phyloP scores from a whole-genome alignment of 2,113 vertebrate species.

The Galemys pyrenaicus region DNA sequence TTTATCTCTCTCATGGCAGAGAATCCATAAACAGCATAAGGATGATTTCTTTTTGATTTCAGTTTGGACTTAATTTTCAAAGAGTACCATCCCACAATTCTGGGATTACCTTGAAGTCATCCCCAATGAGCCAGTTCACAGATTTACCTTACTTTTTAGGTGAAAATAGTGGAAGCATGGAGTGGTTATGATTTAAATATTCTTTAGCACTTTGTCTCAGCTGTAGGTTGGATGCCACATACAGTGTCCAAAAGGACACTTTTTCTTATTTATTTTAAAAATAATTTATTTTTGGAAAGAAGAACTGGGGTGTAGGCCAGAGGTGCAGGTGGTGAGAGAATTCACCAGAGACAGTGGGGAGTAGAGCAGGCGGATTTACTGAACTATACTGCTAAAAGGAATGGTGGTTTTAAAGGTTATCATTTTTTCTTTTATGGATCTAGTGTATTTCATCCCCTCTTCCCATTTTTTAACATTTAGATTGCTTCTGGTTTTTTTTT shows the following conservation, averaged over 20 bases:
- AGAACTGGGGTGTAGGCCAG: no score
- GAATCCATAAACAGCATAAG: not conserved
- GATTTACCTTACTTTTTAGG: conserved; percentile 21
- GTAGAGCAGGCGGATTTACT: not conserved
- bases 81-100: conserved; percentile 20
- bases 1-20: not conserved
- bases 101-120: not conserved
- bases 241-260: not conserved
- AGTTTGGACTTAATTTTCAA: not conserved
- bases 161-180: not conserved
- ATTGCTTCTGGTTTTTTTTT: not conserved
- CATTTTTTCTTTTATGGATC: not conserved
- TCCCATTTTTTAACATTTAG: conserved; percentile 5
- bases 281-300: not conserved
- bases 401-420: no score
- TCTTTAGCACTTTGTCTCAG: not conserved
- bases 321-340: no score
- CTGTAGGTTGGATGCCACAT: not conserved
- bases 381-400: not conserved
- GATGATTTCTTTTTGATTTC: conserved; percentile 27
- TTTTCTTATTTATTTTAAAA: not conserved
- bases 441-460: not conserved
- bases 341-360: no score
- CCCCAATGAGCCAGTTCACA: not conserved
- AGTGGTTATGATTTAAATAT: conserved; percentile 24